Evolutionary conservation across 2,113 vertebrate genomes (phyloP).

Genomic region (Pelvicachromis taeniatus): DNA sequence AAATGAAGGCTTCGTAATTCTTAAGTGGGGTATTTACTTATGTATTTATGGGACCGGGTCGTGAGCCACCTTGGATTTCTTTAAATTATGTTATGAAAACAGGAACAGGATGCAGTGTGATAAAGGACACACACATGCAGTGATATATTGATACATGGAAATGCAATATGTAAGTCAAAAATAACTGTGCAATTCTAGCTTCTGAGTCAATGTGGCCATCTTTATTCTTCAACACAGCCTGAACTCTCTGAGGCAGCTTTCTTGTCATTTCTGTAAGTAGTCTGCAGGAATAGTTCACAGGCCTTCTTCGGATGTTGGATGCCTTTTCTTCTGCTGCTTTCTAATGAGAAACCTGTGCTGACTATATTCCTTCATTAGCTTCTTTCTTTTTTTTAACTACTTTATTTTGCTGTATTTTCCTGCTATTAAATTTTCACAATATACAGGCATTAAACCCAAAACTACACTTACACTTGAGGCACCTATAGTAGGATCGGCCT

Average conservation of each 20-base stretch:
- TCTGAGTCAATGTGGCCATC: background rate
- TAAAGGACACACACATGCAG: accelerated
- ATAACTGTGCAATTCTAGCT: background rate
- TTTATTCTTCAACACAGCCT: background rate
- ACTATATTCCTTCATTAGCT: background rate
- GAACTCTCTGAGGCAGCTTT: background rate
- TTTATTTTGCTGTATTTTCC: background rate
- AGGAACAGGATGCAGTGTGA: background rate
- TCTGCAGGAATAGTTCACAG: background rate
- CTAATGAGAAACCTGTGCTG: background rate
- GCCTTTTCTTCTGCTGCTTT: background rate
- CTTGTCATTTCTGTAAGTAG: background rate
- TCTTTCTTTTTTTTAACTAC: too few species aligned
- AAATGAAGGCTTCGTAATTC: background rate
- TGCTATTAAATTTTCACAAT: background rate
- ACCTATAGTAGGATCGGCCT: background rate
- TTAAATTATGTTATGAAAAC: background rate
- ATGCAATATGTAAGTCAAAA: background rate
- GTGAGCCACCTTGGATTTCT: background rate
- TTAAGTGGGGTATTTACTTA: background rate
- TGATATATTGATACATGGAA: background rate
- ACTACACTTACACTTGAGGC: background rate
- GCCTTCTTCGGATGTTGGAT: background rate
- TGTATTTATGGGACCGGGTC: accelerated
- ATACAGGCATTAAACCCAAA: too few species aligned